These are phyloP conservation scores for Drosophila nasuta DNA, from an alignment of 1,140 invertebrate species.

Conservation along the genomic window DNA sequence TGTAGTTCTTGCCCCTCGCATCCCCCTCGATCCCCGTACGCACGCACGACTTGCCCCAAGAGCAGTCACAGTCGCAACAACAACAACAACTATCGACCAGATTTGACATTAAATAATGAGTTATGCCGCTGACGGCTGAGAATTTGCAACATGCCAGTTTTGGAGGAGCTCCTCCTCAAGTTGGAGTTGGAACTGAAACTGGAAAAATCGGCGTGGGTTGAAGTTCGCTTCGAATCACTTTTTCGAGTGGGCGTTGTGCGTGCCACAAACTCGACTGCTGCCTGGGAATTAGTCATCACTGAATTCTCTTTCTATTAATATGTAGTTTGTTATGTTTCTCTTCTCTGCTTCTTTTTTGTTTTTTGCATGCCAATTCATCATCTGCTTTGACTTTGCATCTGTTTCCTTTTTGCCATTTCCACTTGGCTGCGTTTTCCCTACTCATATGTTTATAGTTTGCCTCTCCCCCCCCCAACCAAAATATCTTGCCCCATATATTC, in stretches of 20 bases:
- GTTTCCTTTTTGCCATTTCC: conserved; percentile 47
- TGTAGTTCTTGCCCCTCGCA: conserved; percentile 1
- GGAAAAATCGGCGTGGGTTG: not conserved
- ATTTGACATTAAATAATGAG: conserved; percentile 84
- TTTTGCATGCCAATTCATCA: conserved; percentile 68
- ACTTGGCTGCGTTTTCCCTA: conserved; percentile 43
- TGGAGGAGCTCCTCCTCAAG: conserved; percentile 4
- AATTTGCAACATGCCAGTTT: conserved; percentile 71
- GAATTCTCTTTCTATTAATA: conserved; percentile 54
- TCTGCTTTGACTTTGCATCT: conserved; percentile 60
- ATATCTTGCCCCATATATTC: conserved; percentile 17
- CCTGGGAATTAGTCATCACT: conserved; percentile 62
- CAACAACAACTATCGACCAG: conserved; percentile 57
- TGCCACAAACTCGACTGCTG: conserved; percentile 13
- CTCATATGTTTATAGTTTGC: conserved; percentile 16
- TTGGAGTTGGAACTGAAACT: not conserved
- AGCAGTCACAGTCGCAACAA: not conserved
- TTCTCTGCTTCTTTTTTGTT: not conserved
- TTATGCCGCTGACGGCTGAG: conserved; percentile 75
- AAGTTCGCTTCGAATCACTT: not conserved
- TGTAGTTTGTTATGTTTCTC: conserved; percentile 30
- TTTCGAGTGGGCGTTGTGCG: conserved; percentile 37
- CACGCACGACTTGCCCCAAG: conserved; percentile 44
- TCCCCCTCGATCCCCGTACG: conserved; percentile 25
- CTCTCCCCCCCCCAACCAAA: conserved; percentile 23